Base-by-base conservation (phyloP, 2,113 vertebrate species). In the Saimiri boliviensis region DNA sequence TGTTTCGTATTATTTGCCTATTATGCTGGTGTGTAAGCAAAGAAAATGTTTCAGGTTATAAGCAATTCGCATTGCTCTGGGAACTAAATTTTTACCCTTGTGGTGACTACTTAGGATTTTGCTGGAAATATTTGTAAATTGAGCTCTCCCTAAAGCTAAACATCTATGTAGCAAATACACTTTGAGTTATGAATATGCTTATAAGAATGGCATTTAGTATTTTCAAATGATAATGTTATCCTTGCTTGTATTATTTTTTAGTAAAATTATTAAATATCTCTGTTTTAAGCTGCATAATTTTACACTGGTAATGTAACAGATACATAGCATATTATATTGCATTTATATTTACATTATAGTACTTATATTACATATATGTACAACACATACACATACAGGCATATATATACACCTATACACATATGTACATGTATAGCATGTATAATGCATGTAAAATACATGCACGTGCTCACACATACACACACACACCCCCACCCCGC, bases 401-500 rank as follows among this genome's bases (percentile, higher is more conserved):
- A 30, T 30, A 30, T 63, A 7, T 2, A 14, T 10, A 81, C 23
- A 5, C 66, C 6, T 16, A 32, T 8, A 42, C 32, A 58, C 32
- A 47, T 5, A 27, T 3, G 23, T 52, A 11, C 3, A 32, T 14
- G 1, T 45, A 6, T 49, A 79, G 4, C 5, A 2, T 21, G 5
- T 63, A 16, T 42, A 89, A 10, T 16, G 21, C 63, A 58, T 42
- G 42, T 32, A 74, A 30, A 6, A 70, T 27, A 27, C n/a, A 42
- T 1, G 6, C 58, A 8, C 3, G 12, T 27, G 21, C 1, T 10
- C n/a, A 56, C 21, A 35, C 14, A 23, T 23, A 73, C 1, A 54
- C 13, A 5, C 10, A 47, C 2, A 21, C 21, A 40, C 13, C 17
- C 49, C 35, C 2, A 0, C 1, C 16, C 35, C 49, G 40, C 68